Evolutionary conservation across 2,888 invertebrate species (phyloP), one percentile per base, ranked within the genome.

Genomic region (Thereva nobilitata): DNA sequence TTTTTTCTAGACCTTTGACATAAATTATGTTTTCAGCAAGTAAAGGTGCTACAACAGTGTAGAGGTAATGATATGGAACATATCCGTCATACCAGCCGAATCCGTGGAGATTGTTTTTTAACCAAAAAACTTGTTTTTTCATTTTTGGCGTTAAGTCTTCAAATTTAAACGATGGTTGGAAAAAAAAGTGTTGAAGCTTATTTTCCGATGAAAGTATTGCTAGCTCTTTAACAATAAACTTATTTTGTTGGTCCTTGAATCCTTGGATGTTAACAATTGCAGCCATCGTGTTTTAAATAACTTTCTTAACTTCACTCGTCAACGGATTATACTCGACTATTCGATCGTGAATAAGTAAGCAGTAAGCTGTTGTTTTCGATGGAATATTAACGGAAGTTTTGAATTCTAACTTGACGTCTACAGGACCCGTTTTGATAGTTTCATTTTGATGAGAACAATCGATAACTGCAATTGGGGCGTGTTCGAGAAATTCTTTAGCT

Each of bases 391-490:
- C n/a, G 7, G 38, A 40, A 42, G 57, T 56, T 59, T 64, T 52
- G 35, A 70, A 63, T 52, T 68, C 65, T n/a, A 68, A 10, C n/a
- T n/a, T n/a, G n/a, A n/a, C n/a, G n/a, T n/a, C n/a, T n/a, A n/a
- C n/a, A n/a, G n/a, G n/a, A n/a, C n/a, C n/a, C n/a, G n/a, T n/a
- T 4, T 56, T 52, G 40, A 74, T 64, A 0, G 64, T 42, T 71
- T 75, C 73, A 50, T 71, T 73, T 71, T 75, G 74, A 66, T 72
- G 23, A 23, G 23, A 23, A 23, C 23, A 23, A 23, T 23, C 23
- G 23, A 23, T 23, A 23, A 23, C 23, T 53, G 72, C 69, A 53
- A 75, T 63, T 8, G 74, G 74, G 35, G 71, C 59, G 5, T 41
- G 47, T 8, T 35, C 42, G n/a, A 56, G 63, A 42, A 67, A 67